Percentiles rank a stretch among this genome's conserved stretches.
Evolutionary conservation across 1,140 invertebrate species (phyloP).

Genomic region (Caligus rogercresseyi): DNA sequence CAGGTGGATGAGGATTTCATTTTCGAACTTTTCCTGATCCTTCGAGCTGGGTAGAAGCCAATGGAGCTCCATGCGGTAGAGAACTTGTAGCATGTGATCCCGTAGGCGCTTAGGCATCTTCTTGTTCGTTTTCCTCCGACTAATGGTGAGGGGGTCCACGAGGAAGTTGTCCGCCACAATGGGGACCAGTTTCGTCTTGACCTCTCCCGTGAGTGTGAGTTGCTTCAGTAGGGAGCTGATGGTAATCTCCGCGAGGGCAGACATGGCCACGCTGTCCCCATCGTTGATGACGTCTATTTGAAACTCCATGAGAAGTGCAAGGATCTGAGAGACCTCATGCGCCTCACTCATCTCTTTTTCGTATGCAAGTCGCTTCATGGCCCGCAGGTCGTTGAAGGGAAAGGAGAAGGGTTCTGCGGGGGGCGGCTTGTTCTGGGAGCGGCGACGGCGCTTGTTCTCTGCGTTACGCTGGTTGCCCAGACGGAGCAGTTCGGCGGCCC

Average conservation of each 20-base stretch:
- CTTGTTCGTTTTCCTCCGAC: not conserved
- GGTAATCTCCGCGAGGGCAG: not conserved
- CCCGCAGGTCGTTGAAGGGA: not conserved
- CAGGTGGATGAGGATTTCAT: not conserved
- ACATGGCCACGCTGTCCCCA: not conserved
- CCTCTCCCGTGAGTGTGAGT: not conserved
- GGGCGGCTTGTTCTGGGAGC: not conserved
- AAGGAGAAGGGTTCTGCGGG: not conserved
- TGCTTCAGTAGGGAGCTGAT: not conserved
- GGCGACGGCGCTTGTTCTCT: not conserved
- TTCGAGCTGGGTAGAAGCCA: not conserved
- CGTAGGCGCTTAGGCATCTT: not conserved
- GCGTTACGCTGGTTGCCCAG: not conserved
- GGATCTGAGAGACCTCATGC: not conserved
- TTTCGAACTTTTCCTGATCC: not conserved
- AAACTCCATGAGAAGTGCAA: not conserved
- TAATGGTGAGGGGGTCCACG: not conserved
- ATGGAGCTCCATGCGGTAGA: conserved; percentile 2
- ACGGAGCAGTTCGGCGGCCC: not conserved
- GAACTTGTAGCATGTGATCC: not conserved
- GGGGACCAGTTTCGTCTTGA: not conserved
- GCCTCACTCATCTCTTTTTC: not conserved
- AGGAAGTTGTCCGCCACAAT: not conserved
- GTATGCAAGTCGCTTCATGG: not conserved
- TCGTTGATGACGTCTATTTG: not conserved